These are phyloP conservation scores for Anguilla obscura DNA, from an alignment of 2,797 vertebrate species.

Conservation along the genomic window DNA sequence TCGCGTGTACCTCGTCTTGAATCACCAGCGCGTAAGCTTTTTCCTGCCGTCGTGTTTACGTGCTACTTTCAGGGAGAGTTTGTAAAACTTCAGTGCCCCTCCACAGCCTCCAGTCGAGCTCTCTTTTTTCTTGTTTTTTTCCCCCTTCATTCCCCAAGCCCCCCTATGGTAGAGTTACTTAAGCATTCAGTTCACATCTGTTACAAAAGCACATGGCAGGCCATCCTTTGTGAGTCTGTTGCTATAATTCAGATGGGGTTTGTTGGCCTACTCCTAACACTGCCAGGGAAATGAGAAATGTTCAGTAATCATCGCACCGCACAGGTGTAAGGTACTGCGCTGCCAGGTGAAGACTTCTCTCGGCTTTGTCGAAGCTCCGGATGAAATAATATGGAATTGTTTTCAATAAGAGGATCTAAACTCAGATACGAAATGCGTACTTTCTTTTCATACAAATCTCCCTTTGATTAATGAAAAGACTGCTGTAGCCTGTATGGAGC, in stretches of 20 bases:
- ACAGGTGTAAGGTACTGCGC: slow-evolving; percentile 23
- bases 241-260: slow-evolving; percentile 32
- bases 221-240: slow-evolving; percentile 42
- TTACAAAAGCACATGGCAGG: slow-evolving; percentile 15
- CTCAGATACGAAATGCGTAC: slow-evolving; percentile 47
- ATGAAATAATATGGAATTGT: slow-evolving; percentile 42
- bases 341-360: slow-evolving; percentile 45
- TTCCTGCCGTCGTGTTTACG: neutral
- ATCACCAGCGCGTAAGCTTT: neutral
- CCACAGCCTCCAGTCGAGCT: neutral
- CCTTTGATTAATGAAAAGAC: slow-evolving; percentile 16
- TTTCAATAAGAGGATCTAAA: slow-evolving; percentile 47
- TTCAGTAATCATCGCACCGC: slow-evolving; percentile 38
- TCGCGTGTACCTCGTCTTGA: neutral
- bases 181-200: slow-evolving; percentile 47
- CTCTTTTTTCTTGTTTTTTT: slow-evolving; percentile 31
- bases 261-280: slow-evolving; percentile 8
- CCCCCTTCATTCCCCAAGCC: neutral
- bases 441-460: slow-evolving; percentile 30
- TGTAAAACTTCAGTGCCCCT: slow-evolving; percentile 5
- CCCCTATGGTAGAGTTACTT: slow-evolving; percentile 43
- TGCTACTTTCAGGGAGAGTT: neutral
- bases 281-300: slow-evolving; percentile 35
- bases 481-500: slow-evolving; percentile 2
- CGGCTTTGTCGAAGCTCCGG: slow-evolving; percentile 33